Evolutionary conservation across 1,140 invertebrate genomes (phyloP), one percentile per base, ranked within the genome.

Genomic region (Zaprionus africanus): DNA sequence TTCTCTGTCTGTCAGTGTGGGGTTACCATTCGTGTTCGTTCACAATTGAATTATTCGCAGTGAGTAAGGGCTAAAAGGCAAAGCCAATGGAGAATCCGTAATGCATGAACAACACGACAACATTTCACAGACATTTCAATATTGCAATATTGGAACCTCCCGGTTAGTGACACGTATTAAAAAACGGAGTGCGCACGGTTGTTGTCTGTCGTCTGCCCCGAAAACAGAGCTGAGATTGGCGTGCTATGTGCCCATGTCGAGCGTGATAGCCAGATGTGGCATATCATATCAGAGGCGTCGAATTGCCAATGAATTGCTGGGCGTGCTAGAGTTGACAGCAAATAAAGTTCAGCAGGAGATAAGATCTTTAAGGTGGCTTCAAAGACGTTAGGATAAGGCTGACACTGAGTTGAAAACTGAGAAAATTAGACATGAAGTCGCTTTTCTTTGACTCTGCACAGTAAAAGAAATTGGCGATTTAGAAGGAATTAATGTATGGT

Each of bases 51-150:
- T 75, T 74, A 69, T 64, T 59, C 57, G 38, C 51, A 69, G n/a
- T 62, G 36, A 57, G 15, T 56, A 46, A 2, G 31, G 53, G 6
- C 54, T 17, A 38, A 28, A 9, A 11, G 22, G 54, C 41, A 24
- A 5, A 5, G 31, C 26, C 36, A 22, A 36, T 53, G 36, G 5
- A 34, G 19, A 19, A 6, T 22, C 13, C 46, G 53, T 64, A 69
- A 69, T 78, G 76, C 65, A 62, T 70, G 70, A 71, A 76, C 73
- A 79, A 72, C 63, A 77, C 58, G 74, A 79, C 73, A 76, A 79
- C 73, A 63, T 79, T 79, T 86, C 41, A 46, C n/a, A 9, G 79
- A 86, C 82, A 79, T 79, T 86, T 73, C 63, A 72, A 71, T 79
- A 68, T 59, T 65, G 43, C 70, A 68, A 66, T 61, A 81, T 81